phyloP scores from a whole-genome alignment of 2,888 invertebrate species.

The Hydroisotoma schaefferi region DNA sequence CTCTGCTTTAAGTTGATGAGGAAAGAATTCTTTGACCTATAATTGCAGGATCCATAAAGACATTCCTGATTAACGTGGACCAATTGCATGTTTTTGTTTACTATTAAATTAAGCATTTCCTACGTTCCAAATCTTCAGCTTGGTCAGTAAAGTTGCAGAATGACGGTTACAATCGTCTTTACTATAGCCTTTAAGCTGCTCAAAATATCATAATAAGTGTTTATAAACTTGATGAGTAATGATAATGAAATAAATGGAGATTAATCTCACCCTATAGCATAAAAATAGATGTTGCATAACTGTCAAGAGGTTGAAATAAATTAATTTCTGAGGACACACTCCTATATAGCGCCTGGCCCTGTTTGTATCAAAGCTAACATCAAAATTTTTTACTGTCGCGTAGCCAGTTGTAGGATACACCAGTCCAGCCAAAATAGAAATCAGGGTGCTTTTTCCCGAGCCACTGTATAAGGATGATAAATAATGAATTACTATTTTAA shows the following conservation, averaged over 20 bases:
- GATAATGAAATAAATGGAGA: not conserved
- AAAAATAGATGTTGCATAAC: conserved; percentile 38
- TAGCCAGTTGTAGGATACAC: conserved; percentile 34
- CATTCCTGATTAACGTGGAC: too few relatives aligned
- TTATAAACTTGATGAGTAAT: too few relatives aligned
- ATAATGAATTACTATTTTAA: not conserved
- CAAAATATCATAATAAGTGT: conserved; percentile 8
- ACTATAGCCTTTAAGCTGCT: conserved; percentile 29
- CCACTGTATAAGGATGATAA: conserved; percentile 12
- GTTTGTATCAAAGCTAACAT: conserved; percentile 23
- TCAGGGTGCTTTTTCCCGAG: conserved; percentile 38
- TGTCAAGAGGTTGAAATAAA: conserved; percentile 39
- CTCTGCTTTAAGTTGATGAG: conserved; percentile 26
- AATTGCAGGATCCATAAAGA: too few relatives aligned
- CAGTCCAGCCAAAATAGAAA: conserved; percentile 39
- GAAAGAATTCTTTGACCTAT: conserved; percentile 13
- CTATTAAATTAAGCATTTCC: too few relatives aligned
- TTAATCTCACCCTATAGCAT: conserved; percentile 33
- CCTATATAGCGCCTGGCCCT: conserved; percentile 31
- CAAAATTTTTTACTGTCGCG: conserved; percentile 26
- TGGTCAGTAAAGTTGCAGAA: conserved; percentile 18
- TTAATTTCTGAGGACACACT: conserved; percentile 35
- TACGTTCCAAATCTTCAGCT: conserved; percentile 31
- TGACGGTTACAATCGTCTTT: conserved; percentile 20
- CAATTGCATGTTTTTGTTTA: not conserved